Conservation (phyloP, 2,888 invertebrate genomes). For the Eurytoma californica region DNA sequence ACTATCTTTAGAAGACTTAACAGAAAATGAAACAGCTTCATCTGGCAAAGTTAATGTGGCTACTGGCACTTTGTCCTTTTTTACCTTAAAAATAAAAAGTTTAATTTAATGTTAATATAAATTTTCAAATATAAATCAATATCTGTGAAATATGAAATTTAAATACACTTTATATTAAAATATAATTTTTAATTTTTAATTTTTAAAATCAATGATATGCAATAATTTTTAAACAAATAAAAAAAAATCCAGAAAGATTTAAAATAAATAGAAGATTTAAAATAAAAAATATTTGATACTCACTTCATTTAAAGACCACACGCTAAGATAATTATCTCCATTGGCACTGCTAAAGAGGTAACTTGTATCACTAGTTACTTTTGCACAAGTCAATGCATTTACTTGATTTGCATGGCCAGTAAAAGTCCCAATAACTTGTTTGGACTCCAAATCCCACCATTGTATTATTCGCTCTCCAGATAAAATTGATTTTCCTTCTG, state of each 20-base stretch:
- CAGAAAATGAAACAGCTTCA: slow-evolving; percentile 78
- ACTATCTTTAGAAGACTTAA: slow-evolving; percentile 76
- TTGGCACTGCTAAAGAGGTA: slow-evolving; percentile 76
- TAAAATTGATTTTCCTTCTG: slow-evolving; percentile 67
- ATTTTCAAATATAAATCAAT: neutral
- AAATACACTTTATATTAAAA: too few species aligned
- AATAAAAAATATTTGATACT: slow-evolving; percentile 30
- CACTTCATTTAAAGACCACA: slow-evolving; percentile 76
- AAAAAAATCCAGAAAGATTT: too few species aligned
- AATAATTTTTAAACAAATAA: too few species aligned
- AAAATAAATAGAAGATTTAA: neutral
- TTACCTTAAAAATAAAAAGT: slow-evolving; percentile 63
- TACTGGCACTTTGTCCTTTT: slow-evolving; percentile 75
- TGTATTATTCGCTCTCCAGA: slow-evolving; percentile 76
- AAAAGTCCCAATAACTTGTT: slow-evolving; percentile 79
- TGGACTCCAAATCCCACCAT: slow-evolving; percentile 80
- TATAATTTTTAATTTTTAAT: too few species aligned
- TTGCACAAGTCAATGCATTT: slow-evolving; percentile 73
- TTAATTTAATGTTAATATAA: neutral
- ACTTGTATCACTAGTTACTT: slow-evolving; percentile 63
- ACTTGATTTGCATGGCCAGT: slow-evolving; percentile 81
- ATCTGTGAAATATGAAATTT: slow-evolving; percentile 1
- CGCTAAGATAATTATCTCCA: slow-evolving; percentile 75
- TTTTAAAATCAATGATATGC: too few species aligned
- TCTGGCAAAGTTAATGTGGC: slow-evolving; percentile 84